A percentile compares a stretch with the other conserved stretches of the same genome.
These are phyloP conservation scores for Eospalax fontanierii DNA, from an alignment of 2,797 vertebrate species.

Conservation along the genomic window DNA sequence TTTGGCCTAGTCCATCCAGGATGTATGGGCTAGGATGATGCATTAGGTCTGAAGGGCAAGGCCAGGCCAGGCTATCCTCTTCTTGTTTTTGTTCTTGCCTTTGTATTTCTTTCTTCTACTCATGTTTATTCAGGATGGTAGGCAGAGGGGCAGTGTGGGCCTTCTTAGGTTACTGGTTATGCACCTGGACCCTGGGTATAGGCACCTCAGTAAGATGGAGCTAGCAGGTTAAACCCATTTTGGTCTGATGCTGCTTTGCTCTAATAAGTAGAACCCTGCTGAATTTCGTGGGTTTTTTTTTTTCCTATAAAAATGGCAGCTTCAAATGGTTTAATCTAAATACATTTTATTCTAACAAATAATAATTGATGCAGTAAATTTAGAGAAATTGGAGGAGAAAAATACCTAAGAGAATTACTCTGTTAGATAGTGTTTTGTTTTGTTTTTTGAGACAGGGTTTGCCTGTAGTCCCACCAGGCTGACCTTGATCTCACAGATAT, in stretches of 20 bases:
- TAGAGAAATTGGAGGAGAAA: not conserved
- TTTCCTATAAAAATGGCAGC: not conserved
- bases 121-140: not conserved
- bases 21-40: not conserved
- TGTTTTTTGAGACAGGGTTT: too few species aligned
- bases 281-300: not conserved
- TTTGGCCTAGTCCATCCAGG: not conserved
- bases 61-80: not conserved
- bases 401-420: not conserved
- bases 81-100: not conserved
- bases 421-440: not conserved
- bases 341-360: conserved; percentile 26
- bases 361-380: not conserved
- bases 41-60: not conserved
- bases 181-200: not conserved
- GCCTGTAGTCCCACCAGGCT: too few species aligned
- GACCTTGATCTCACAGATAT: too few species aligned
- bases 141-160: not conserved
- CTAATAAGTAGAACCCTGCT: not conserved
- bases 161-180: not conserved
- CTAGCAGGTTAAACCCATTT: not conserved
- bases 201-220: fast-evolving
- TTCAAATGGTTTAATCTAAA: not conserved
- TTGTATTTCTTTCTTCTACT: not conserved
- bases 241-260: not conserved